Conservation (phyloP, 2,888 invertebrate genomes). For the Noctuana brunneofusca region DNA sequence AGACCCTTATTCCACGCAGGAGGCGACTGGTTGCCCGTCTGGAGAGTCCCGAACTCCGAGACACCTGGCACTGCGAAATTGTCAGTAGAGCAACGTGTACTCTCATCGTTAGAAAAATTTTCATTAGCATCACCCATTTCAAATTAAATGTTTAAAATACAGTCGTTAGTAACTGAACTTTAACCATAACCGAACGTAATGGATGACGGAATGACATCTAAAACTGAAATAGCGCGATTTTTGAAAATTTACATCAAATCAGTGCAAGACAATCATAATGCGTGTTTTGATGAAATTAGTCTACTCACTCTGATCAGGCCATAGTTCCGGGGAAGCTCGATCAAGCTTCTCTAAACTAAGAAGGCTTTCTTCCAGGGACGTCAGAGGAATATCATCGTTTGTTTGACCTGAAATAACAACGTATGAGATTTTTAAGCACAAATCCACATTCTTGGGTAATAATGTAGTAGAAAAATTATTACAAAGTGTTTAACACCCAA, state of each 20-base stretch:
- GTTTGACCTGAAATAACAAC: constrained; percentile 62
- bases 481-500: background rate
- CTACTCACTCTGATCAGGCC: constrained; percentile 96
- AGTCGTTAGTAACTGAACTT: constrained; percentile 67
- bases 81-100: constrained; percentile 61
- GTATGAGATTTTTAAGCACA: background rate
- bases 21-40: constrained; percentile 80
- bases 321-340: constrained; percentile 96
- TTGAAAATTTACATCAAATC: constrained; percentile 54
- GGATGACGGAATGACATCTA: constrained; percentile 64
- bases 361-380: constrained; percentile 87
- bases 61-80: constrained; percentile 92
- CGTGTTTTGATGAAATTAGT: constrained; percentile 10
- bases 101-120: constrained; percentile 56
- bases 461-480: background rate
- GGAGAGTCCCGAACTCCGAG: constrained; percentile 90
- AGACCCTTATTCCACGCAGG: constrained; percentile 87
- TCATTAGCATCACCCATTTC: constrained; percentile 61
- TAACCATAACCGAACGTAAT: constrained; percentile 48
- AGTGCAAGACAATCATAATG: constrained; percentile 26
- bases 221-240: constrained; percentile 68
- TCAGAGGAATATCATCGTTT: constrained; percentile 77
- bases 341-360: constrained; percentile 95
- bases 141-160: constrained; percentile 62
- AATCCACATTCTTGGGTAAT: background rate